These are phyloP conservation scores for Nebria salina DNA, from an alignment of 2,888 invertebrate genomes.

Conservation along the genomic window DNA sequence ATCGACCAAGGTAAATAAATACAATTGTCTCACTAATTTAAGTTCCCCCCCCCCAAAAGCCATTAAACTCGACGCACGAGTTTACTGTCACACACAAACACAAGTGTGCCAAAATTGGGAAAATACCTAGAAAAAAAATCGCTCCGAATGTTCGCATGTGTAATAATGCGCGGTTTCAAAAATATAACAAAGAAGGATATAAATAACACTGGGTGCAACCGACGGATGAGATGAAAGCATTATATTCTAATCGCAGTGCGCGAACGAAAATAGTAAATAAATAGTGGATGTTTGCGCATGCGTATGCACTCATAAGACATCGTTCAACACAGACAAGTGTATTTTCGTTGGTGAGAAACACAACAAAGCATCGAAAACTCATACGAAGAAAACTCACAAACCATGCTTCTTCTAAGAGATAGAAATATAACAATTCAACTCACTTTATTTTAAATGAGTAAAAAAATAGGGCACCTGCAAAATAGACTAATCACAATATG, in stretches of 20 bases:
- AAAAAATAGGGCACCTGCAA: no score
- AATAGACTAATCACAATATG: no score
- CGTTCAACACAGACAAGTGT: not conserved
- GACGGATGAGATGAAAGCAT: conserved; percentile 31
- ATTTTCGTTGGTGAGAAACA: not conserved
- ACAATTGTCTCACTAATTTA: not conserved
- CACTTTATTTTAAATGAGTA: no score
- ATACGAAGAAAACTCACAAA: not conserved
- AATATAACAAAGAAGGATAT: conserved; percentile 37
- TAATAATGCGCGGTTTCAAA: conserved; percentile 21
- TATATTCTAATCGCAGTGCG: conserved; percentile 26
- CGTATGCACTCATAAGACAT: not conserved
- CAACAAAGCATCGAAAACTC: not conserved
- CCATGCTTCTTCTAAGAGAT: not conserved
- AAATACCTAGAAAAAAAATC: conserved; percentile 4
- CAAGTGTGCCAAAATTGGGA: conserved; percentile 16
- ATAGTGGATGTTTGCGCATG: conserved; percentile 30
- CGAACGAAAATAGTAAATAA: conserved; percentile 38
- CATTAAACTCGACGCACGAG: conserved; percentile 5
- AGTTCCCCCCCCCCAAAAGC: not conserved
- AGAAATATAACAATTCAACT: not conserved
- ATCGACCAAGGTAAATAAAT: conserved; percentile 34
- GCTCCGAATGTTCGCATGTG: conserved; percentile 12
- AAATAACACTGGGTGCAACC: conserved; percentile 25
- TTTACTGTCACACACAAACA: not conserved